Percentiles rank a stretch among this genome's conserved stretches.
These are phyloP conservation scores for Rhynchonema sp. DNA, from an alignment of 2,888 invertebrate species.

Conservation along the genomic window DNA sequence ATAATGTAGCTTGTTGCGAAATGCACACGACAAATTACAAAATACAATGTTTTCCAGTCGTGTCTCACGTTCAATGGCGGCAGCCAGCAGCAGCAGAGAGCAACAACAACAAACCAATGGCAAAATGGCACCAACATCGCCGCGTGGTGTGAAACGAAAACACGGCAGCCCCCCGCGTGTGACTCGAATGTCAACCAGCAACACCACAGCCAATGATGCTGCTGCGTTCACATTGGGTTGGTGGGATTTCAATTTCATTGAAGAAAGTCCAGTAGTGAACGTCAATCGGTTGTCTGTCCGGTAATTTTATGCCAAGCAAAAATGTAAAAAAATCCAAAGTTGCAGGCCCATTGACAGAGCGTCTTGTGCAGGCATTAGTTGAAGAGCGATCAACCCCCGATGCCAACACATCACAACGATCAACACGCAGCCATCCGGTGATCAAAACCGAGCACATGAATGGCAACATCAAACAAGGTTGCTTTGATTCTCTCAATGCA, in stretches of 20 bases:
- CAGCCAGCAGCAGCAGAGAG: neutral
- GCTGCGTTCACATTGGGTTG: neutral
- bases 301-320: too few relatives aligned
- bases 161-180: neutral
- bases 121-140: neutral
- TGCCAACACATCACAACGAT: neutral
- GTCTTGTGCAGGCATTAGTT: conserved; percentile 7
- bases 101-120: neutral
- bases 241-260: neutral
- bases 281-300: too few relatives aligned
- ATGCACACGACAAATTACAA: too few relatives aligned
- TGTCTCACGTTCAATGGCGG: neutral
- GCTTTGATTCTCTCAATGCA: too few relatives aligned
- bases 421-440: neutral
- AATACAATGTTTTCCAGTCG: neutral
- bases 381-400: conserved; percentile 1
- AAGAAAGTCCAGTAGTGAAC: too few relatives aligned
- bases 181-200: neutral
- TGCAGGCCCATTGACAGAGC: conserved; percentile 6
- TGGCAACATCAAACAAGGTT: too few relatives aligned
- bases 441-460: neutral
- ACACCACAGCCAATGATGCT: neutral
- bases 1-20: neutral
- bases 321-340: too few relatives aligned
- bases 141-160: neutral